phyloP scores from a whole-genome alignment of 2,888 invertebrate species.

The Alitta virens region DNA sequence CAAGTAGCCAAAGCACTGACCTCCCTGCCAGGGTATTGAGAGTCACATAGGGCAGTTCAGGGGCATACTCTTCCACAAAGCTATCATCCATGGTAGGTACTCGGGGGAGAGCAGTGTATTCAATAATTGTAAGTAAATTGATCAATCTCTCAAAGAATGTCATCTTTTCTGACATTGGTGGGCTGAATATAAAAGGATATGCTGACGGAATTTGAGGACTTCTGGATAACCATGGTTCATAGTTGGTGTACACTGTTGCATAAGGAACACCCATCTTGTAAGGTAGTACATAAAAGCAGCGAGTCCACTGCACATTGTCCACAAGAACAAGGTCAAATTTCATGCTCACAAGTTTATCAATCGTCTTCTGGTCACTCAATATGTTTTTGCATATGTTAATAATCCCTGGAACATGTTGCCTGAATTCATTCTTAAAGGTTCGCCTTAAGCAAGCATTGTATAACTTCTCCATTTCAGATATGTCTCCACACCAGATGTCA shows the following conservation, averaged over 20 bases:
- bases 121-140: background rate
- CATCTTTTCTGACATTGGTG: background rate
- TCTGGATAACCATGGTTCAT: background rate
- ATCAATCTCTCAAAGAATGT: background rate
- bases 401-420: background rate
- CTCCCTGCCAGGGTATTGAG: background rate
- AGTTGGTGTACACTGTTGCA: background rate
- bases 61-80: background rate
- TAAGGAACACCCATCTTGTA: background rate
- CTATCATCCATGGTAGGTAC: background rate
- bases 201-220: background rate
- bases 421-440: background rate
- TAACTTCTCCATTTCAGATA: background rate
- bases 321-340: background rate
- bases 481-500: background rate
- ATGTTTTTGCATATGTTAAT: background rate
- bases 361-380: background rate
- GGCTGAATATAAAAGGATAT: background rate
- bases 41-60: background rate
- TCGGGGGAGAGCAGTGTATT: background rate
- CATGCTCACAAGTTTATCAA: background rate
- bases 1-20: background rate
- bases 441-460: background rate
- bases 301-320: background rate
- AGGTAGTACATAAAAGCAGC: background rate